These are phyloP conservation scores for Allophyes oxyacanthae DNA, from an alignment of 2,888 invertebrate species.

Conservation along the genomic window DNA sequence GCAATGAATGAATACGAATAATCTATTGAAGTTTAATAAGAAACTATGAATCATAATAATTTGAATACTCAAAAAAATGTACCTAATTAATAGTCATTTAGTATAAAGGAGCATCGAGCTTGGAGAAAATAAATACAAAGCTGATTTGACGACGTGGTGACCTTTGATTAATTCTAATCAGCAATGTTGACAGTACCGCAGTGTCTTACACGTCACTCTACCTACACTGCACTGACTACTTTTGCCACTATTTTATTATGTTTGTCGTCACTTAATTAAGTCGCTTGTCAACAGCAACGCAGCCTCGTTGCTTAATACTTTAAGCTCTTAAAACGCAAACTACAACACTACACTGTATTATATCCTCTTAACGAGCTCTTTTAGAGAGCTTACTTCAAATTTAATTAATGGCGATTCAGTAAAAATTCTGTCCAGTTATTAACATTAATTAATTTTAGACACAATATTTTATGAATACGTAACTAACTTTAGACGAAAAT, in stretches of 20 bases:
- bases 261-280: slow-evolving; percentile 80
- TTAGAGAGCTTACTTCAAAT: slow-evolving; percentile 71
- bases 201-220: slow-evolving; percentile 6
- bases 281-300: slow-evolving; percentile 78
- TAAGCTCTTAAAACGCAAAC: slow-evolving; percentile 82
- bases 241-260: slow-evolving; percentile 69
- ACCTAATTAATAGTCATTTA: too few species aligned
- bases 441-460: slow-evolving; percentile 55
- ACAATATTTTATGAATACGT: slow-evolving; percentile 42
- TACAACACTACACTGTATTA: slow-evolving; percentile 75
- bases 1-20: background rate
- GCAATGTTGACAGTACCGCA: slow-evolving; percentile 17
- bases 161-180: slow-evolving; percentile 30
- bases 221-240: slow-evolving; percentile 50
- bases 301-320: slow-evolving; percentile 77
- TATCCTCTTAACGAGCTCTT: slow-evolving; percentile 77
- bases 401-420: slow-evolving; percentile 74
- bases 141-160: slow-evolving; percentile 24
- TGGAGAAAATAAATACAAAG: slow-evolving; percentile 1
- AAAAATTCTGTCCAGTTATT: slow-evolving; percentile 53
- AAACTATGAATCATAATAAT: background rate
- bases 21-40: slow-evolving; percentile 7
- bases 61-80: too few species aligned
- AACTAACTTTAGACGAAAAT: slow-evolving; percentile 17
- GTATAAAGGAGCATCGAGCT: slow-evolving; percentile 1